phyloP scores from a whole-genome alignment of 2,113 vertebrate genomes.

The Paradisaea rubra region DNA sequence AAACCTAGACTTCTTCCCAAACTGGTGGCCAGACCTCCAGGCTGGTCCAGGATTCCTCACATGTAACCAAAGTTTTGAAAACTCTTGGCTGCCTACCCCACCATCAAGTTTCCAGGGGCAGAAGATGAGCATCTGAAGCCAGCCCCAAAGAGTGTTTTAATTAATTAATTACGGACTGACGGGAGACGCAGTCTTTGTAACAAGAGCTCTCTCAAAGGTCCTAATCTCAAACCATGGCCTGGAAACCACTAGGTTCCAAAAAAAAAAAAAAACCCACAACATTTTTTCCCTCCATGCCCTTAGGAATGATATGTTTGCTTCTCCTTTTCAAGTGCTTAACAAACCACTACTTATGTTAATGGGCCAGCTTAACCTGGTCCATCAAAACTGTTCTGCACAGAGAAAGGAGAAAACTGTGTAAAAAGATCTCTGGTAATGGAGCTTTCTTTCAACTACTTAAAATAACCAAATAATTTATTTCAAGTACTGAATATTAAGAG shows the following conservation, averaged over 20 bases:
- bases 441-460: background rate
- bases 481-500: background rate
- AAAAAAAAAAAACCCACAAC: background rate
- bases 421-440: background rate
- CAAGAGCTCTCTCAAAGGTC: background rate
- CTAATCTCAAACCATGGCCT: background rate
- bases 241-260: background rate
- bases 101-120: background rate
- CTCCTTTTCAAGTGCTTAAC: background rate
- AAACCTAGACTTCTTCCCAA: background rate
- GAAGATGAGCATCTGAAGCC: background rate
- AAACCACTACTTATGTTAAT: background rate
- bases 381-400: background rate
- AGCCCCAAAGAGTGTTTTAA: background rate
- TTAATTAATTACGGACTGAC: background rate
- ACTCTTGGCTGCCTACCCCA: rapidly evolving
- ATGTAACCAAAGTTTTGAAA: rapidly evolving
- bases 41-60: background rate
- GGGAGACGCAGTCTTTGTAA: background rate
- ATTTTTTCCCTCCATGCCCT: background rate
- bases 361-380: background rate
- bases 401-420: background rate
- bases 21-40: rapidly evolving
- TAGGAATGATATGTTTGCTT: background rate
- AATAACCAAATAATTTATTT: background rate